Base-by-base conservation (phyloP, 2,888 invertebrate species). In the Leptinotarsa haldemani region DNA sequence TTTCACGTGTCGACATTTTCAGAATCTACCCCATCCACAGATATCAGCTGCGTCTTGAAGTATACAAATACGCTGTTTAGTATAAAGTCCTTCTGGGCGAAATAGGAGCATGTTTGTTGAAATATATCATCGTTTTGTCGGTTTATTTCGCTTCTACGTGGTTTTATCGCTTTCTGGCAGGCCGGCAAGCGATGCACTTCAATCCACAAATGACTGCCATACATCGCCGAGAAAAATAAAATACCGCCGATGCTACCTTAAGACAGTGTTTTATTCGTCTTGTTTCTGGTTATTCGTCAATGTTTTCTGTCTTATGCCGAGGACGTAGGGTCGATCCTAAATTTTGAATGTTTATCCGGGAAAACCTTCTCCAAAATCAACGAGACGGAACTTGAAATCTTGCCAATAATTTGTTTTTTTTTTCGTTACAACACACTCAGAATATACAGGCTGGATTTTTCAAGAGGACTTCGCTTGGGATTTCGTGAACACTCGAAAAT, bases 111-210 rank as follows among this genome's bases (percentile, higher is more conserved):
- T 72, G 70, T 73, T 74, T 74, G 76, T 69, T 64, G 71, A 80
- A 79, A 82, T 85, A 83, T 82, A 84, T 85, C 84, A 85, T 84
- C 84, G 82, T 82, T 84, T 83, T 83, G 81, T 80, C 82, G 82
- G 83, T 80, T 82, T 84, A 82, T 83, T 83, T 84, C 81, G 83
- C 83, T 82, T 80, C 82, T 77, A 80, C 79, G 77, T 77, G 80
- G 83, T 84, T 84, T 84, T 85, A 85, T 85, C 85, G 83, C 82
- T 79, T 79, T 79, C 78, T 76, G 81, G 81, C 85, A 85, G 85
- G 83, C 83, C 82, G 79, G 78, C 80, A 77, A 80, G 82, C 80
- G 79, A 82, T 82, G 84, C 83, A 83, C 82, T 84, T 83, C 84
- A 83, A 84, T 84, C 82, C 80, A 74, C 73, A 78, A 83, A 82